Conservation (phyloP, 2,113 vertebrate genomes). For the Cyprinus carpio region DNA sequence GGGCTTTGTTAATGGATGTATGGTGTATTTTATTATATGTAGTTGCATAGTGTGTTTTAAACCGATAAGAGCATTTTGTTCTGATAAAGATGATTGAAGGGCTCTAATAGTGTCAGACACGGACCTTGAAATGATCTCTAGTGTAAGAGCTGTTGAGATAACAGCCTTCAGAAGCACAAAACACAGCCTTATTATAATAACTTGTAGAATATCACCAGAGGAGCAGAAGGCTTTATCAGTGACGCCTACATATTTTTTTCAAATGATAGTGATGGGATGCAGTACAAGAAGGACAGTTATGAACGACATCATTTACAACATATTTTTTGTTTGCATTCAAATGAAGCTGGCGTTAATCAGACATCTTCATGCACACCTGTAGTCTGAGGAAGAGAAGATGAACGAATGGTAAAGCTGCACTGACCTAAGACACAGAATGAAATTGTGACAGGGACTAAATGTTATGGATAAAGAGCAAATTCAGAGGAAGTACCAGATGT, state of each 20-base stretch:
- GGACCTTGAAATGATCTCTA: conserved; percentile 1
- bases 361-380: not conserved
- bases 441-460: not conserved
- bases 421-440: not conserved
- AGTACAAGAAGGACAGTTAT: not conserved
- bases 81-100: not conserved
- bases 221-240: not conserved
- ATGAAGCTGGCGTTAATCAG: not conserved
- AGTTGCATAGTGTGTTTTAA: not conserved
- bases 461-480: not conserved
- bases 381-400: not conserved
- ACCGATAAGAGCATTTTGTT: not conserved
- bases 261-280: not conserved
- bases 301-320: not conserved
- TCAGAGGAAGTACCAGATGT: not conserved
- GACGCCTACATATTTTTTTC: not conserved
- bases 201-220: not conserved
- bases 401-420: not conserved
- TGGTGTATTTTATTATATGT: not conserved
- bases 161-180: not conserved
- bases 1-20: not conserved
- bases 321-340: not conserved
- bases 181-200: not conserved
- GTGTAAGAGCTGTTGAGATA: not conserved
- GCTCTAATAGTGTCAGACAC: conserved; percentile 6